A percentile compares a stretch with the other conserved stretches of the same genome.
phyloP scores from a whole-genome alignment of 2,888 invertebrate genomes.

The Micropterix aruncella region DNA sequence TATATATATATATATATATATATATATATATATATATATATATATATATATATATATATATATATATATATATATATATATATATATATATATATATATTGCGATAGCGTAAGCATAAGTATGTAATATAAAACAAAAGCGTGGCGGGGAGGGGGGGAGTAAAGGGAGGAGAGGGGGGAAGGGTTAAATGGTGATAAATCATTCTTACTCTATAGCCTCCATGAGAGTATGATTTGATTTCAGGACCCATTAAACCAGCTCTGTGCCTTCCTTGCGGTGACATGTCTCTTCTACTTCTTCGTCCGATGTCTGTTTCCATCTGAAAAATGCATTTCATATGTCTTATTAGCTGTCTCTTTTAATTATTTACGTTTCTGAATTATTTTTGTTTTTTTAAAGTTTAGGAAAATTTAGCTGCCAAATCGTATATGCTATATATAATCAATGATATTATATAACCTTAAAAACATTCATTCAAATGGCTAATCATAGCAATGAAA shows the following conservation, averaged over 20 bases:
- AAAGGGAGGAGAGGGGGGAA: neutral
- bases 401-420: too few species aligned
- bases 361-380: too few species aligned
- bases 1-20: slow-evolving; percentile 5
- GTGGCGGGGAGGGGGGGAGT: neutral
- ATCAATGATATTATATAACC: too few species aligned
- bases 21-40: slow-evolving; percentile 1
- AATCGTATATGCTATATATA: too few species aligned
- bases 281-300: slow-evolving; percentile 72
- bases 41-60: neutral
- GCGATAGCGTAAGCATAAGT: neutral
- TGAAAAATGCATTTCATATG: too few species aligned
- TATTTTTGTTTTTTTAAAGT: too few species aligned
- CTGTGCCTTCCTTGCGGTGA: slow-evolving; percentile 64
- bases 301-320: slow-evolving; percentile 46
- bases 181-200: too few species aligned
- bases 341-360: too few species aligned
- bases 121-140: slow-evolving; percentile 1
- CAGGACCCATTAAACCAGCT: slow-evolving; percentile 50
- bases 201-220: slow-evolving; percentile 17
- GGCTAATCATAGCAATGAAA: too few species aligned
- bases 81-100: neutral
- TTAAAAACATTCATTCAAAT: too few species aligned
- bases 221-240: slow-evolving; percentile 24
- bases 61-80: neutral